These are phyloP conservation scores for Rhinoraja longicauda DNA, from an alignment of 2,797 vertebrate genomes.

Conservation along the genomic window DNA sequence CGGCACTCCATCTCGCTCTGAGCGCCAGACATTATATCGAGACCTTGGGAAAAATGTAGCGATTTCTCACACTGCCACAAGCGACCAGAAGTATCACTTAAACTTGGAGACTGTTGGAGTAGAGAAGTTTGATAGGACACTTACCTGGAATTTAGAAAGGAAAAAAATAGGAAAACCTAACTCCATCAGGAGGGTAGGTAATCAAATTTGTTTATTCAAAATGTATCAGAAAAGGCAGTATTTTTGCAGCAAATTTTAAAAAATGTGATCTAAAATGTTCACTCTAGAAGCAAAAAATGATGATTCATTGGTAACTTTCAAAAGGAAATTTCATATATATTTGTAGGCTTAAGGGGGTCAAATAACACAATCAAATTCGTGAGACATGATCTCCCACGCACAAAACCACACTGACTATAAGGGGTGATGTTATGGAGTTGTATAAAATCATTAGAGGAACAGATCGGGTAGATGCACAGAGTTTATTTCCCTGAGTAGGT, in stretches of 20 bases:
- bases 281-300: neutral
- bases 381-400: too few relatives aligned
- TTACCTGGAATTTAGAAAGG: neutral
- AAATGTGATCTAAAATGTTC: neutral
- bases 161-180: neutral
- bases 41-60: neutral
- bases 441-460: too few relatives aligned
- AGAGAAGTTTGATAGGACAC: neutral
- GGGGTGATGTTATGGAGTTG: too few relatives aligned
- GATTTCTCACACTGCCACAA: neutral
- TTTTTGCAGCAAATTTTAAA: neutral
- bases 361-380: too few relatives aligned
- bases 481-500: too few relatives aligned
- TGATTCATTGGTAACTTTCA: neutral
- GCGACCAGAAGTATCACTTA: neutral
- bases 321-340: neutral
- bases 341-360: neutral
- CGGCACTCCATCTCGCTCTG: neutral
- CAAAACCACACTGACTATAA: too few relatives aligned
- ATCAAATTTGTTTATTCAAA: neutral
- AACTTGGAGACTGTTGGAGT: neutral
- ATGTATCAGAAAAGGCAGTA: neutral
- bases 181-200: neutral
- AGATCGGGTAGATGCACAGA: too few relatives aligned
- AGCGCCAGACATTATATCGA: neutral